Evolutionary conservation across 2,888 invertebrate genomes (phyloP).

Genomic region (Oxycera nigricornis): DNA sequence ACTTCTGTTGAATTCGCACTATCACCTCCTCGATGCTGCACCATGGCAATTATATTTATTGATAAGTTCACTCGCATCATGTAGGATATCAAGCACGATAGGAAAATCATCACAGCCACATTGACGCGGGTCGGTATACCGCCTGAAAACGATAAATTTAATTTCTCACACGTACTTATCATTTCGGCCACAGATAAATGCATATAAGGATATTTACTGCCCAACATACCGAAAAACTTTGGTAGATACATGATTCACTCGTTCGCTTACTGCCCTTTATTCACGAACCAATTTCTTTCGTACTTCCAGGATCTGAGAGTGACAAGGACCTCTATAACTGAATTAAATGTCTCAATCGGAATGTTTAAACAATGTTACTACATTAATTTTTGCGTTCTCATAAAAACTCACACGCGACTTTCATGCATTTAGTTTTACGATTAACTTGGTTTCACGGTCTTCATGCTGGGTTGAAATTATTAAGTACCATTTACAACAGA

Average conservation of each 20-base stretch:
- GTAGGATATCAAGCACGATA: conserved; percentile 76
- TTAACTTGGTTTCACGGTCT: not conserved
- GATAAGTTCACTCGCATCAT: conserved; percentile 80
- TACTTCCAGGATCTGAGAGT: no score
- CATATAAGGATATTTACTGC: not conserved
- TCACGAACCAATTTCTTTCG: not conserved
- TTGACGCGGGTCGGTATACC: conserved; percentile 65
- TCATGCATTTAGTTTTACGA: not conserved
- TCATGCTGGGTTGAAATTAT: not conserved
- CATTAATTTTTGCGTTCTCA: not conserved
- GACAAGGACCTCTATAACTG: no score
- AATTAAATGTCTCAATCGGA: no score
- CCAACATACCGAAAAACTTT: conserved; percentile 2
- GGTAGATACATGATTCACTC: conserved; percentile 8
- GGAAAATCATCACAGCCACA: conserved; percentile 74
- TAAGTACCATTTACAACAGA: not conserved
- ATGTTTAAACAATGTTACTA: not conserved
- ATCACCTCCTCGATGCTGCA: conserved; percentile 62
- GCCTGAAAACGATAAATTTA: conserved; percentile 52
- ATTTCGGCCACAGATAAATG: not conserved
- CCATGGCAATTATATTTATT: conserved; percentile 78
- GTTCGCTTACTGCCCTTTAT: not conserved
- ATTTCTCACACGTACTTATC: not conserved
- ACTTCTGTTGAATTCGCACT: conserved; percentile 53
- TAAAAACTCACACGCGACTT: not conserved